phyloP scores from a whole-genome alignment of 2,797 vertebrate genomes.

The Heterohyrax brucei region DNA sequence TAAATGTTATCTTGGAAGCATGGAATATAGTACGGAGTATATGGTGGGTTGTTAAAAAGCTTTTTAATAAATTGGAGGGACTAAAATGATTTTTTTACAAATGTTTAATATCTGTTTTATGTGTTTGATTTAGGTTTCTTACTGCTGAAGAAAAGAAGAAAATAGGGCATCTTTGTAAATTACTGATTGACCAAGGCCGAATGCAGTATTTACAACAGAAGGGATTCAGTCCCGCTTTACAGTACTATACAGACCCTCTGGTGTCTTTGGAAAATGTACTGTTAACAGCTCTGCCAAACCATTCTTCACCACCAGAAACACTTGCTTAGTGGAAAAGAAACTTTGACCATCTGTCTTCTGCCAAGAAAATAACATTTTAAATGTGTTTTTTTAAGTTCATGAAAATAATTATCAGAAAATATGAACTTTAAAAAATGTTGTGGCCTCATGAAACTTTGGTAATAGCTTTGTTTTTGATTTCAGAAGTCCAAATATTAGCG shows the following conservation, averaged over 20 bases:
- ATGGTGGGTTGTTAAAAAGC: neutral
- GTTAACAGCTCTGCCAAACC: slow-evolving; percentile 93
- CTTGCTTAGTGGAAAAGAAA: slow-evolving; percentile 69
- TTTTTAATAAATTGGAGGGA: neutral
- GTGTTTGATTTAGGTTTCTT: slow-evolving; percentile 90
- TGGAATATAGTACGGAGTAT: neutral
- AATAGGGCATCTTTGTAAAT: slow-evolving; percentile 95
- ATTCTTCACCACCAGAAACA: slow-evolving; percentile 76
- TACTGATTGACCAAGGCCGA: slow-evolving; percentile 95
- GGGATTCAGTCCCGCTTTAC: slow-evolving; percentile 92
- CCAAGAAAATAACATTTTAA: slow-evolving; percentile 67
- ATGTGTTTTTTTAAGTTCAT: slow-evolving; percentile 79
- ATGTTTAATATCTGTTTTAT: slow-evolving; percentile 25
- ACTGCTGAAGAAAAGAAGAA: slow-evolving; percentile 92
- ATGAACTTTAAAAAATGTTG: slow-evolving; percentile 71
- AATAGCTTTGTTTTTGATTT: slow-evolving; percentile 73
- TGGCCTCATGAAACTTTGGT: slow-evolving; percentile 66
- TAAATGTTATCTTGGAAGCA: slow-evolving; percentile 11
- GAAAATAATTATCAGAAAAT: slow-evolving; percentile 61
- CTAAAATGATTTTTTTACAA: neutral
- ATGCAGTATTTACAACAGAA: slow-evolving; percentile 92
- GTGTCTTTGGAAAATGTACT: slow-evolving; percentile 97
- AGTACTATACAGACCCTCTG: slow-evolving; percentile 91
- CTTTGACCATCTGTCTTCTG: slow-evolving; percentile 69
- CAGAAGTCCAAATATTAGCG: slow-evolving; percentile 55